Base-by-base conservation (phyloP, 2,797 vertebrate genomes). In the Chloroceryle amazona region DNA sequence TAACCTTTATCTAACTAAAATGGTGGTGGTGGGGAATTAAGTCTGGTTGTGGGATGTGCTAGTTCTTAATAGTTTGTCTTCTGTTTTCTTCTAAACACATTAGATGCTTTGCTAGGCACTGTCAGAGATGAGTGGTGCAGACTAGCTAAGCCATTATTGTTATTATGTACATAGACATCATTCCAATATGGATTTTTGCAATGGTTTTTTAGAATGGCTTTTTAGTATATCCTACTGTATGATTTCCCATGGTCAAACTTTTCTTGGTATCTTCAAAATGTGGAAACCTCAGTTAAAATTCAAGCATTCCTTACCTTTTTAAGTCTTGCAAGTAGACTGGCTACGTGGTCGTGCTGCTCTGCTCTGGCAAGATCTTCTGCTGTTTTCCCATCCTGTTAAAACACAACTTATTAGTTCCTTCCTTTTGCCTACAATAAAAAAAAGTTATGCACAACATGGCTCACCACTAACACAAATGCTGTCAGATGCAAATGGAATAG, bases 301-400 rank as follows among this genome's bases (percentile, higher is more conserved):
- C 2, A 86, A 26, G 37, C 3, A 85, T 89, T 91, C 66, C 96
- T 92, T 89, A 99, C 99, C 99, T 99, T 99, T 96, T 99, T 99
- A 63, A 99, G 99, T 86, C 99, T 99, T 42, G 98, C 98, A 96
- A 99, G 97, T 75, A 99, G 96, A 65, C 98, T 96, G 19, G 99
- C 98, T 13, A 99, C 98, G 22, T 98, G 98, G 49, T 99, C 99
- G 13, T 99, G 99, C 49, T 99, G 99, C 70, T 99, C 99, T 5
- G 98, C 93, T 57, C 97, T 98, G n/a, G 99, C 99, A 5, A 99
- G 97, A 86, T 99, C 99, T 97, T 99, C 99, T 7, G 99, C 99
- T 1, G 99, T 99, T 97, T 99, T 99, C 33, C 99, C 99, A 82
- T 99, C 99, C 99, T 99, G 96, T 95, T 28, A 91, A 94, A 96